Evolutionary conservation across 2,797 vertebrate genomes (phyloP), one percentile per base, ranked within the genome.

Genomic region (Sarcophilus harrisii): DNA sequence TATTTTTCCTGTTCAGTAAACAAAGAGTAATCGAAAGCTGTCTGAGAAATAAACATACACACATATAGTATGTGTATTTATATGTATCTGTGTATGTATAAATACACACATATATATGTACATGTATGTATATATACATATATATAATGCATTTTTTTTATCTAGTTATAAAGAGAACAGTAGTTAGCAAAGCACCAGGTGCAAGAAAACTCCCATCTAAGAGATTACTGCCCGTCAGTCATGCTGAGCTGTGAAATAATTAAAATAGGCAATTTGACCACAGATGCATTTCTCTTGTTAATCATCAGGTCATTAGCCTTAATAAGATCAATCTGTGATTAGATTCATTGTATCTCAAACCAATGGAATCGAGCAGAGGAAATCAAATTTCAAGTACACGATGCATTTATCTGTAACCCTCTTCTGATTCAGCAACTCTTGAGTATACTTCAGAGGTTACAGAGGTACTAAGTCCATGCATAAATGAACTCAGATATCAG

Each of bases 241-340:
- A 90, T 93, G 32, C 27, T 90, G 54, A 87, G 94, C 89, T 73
- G 96, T 94, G 52, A 91, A 96, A 97, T 97, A 97, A 97, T 97
- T 97, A 95, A 96, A 97, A 93, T 90, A 96, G 94, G 92, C 89
- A 96, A 73, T 95, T 96, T 96, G 93, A 96, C 73, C 81, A 94
- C 59, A 95, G 92, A 90, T 96, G 92, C 92, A 96, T 97, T 97
- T 96, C 96, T 97, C 92, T 97, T 97, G 96, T 96, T 97, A 97
- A 98, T 97, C 95, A 96, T 96, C 90, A 97, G 93, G 94, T 95
- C 94, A 96, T 97, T 97, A 97, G 92, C 81, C 90, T 96, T 96
- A 96, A 95, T 97, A 97, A 96, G 96, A 97, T 97, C 94, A 96
- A 96, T 96, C 95, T 94, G 97, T 97, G 96, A 95, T 96, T 98